These are phyloP conservation scores for Pomacea maculata DNA, from an alignment of 1,140 invertebrate genomes.

Conservation along the genomic window DNA sequence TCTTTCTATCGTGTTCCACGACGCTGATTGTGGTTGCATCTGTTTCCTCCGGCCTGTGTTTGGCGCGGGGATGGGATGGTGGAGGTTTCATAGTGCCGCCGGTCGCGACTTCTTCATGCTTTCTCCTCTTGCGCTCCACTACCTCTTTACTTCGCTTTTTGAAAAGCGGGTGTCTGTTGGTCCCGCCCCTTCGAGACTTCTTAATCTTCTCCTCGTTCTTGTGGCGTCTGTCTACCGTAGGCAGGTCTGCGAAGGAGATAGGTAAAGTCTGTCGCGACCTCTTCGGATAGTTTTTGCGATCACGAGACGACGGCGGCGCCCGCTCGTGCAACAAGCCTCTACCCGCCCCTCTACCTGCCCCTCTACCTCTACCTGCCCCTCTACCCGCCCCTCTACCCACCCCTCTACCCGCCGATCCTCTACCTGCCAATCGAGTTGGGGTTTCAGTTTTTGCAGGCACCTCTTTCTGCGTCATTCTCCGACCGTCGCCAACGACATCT, in stretches of 20 bases:
- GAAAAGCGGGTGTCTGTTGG: slow-evolving; percentile 11
- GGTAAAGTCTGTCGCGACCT: neutral
- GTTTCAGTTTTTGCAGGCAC: neutral
- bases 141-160: slow-evolving; percentile 10
- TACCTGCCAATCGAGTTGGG: neutral
- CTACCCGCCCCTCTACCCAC: too few species aligned
- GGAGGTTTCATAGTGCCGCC: neutral
- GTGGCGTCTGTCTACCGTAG: neutral
- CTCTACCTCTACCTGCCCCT: neutral
- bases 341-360: neutral
- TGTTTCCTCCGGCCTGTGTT: too few species aligned
- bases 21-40: too few species aligned
- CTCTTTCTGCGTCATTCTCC: neutral
- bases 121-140: neutral
- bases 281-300: slow-evolving; percentile 3
- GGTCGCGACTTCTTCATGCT: neutral
- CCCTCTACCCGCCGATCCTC: neutral
- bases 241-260: neutral
- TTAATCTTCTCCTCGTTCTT: neutral
- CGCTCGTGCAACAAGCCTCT: neutral
- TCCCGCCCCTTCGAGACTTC: neutral
- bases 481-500: neutral
- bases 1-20: too few species aligned
- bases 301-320: neutral
- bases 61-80: too few species aligned